Evolutionary conservation across 2,797 vertebrate species (phyloP), one percentile per base, ranked within the genome.

Genomic region (Champsocephalus gunnari): DNA sequence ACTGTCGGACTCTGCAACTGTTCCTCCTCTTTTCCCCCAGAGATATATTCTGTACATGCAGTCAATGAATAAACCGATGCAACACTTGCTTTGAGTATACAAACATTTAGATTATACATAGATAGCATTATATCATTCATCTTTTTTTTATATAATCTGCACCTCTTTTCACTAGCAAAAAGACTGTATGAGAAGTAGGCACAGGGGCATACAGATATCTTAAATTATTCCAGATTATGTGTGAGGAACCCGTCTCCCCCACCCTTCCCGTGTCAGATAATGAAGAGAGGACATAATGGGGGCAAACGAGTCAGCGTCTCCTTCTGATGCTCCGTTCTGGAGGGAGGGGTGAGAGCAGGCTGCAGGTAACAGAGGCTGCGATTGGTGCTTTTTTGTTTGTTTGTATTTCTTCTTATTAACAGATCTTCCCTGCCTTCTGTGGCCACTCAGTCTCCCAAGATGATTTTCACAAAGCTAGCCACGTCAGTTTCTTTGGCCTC

Each of bases 401-500:
- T 55, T 76, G 12, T 73, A 34, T 43, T 48, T 64, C 19, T 28
- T 63, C 51, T 63, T 49, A 44, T 32, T 9, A 9, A 48, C 44
- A 41, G 58, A 57, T 51, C 47, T 8, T 50, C 75, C 60, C 70
- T 75, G 63, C 67, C 74, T 68, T 72, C 74, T 16, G 65, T 6
- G 68, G 68, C 57, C 2, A 1, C 85, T 97, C 96, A 97, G 92
- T 97, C 96, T 87, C 96, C 96, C 88, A 99, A 89, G 94, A 98
- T 96, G 89, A 94, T 93, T 88, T 97, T 98, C 90, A 99, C 98
- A 91, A 98, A 99, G 93, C 96, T 96, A 66, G 97, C 97, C 93
- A 98, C 97, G 74, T 99, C 97, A 78, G 98, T 99, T 73, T 96
- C 96, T 97, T 97, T 98, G 95, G 96, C 96, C 95, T 98, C 97